These are phyloP conservation scores for Cynocephalus volans DNA, from an alignment of 2,113 vertebrate genomes.

Conservation along the genomic window DNA sequence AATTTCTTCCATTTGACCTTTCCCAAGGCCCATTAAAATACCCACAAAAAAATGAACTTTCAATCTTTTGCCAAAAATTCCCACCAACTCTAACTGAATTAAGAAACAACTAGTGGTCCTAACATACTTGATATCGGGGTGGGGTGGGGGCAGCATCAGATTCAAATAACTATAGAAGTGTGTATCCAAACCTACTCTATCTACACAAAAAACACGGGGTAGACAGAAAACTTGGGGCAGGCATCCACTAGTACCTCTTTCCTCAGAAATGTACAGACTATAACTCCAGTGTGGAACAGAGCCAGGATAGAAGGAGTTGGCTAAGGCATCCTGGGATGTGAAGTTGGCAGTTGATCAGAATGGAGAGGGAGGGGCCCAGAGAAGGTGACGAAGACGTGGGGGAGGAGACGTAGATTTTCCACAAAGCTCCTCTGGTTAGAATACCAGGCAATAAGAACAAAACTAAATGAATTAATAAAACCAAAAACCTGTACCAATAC, in stretches of 20 bases:
- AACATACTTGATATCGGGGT: neutral
- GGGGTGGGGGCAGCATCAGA: neutral
- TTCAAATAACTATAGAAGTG: neutral
- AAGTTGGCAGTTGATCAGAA: conserved; percentile 56
- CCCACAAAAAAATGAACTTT: neutral
- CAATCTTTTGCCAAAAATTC: neutral
- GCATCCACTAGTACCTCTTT: neutral
- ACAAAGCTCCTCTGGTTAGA: neutral
- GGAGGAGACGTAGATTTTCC: neutral
- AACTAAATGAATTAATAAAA: neutral
- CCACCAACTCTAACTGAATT: neutral
- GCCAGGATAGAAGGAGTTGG: neutral
- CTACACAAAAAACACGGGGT: neutral
- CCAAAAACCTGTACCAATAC: neutral
- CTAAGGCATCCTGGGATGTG: conserved; percentile 43
- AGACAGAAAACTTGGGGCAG: neutral
- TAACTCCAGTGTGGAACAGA: neutral
- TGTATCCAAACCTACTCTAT: neutral
- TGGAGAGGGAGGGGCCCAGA: neutral
- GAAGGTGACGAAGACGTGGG: neutral
- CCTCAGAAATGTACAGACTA: conserved; percentile 4
- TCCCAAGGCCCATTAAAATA: neutral
- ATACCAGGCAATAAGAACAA: neutral
- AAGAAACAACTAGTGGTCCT: neutral
- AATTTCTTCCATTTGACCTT: neutral